These are phyloP conservation scores for Oreotrochilus melanogaster DNA, from an alignment of 2,113 vertebrate species.

Conservation along the genomic window DNA sequence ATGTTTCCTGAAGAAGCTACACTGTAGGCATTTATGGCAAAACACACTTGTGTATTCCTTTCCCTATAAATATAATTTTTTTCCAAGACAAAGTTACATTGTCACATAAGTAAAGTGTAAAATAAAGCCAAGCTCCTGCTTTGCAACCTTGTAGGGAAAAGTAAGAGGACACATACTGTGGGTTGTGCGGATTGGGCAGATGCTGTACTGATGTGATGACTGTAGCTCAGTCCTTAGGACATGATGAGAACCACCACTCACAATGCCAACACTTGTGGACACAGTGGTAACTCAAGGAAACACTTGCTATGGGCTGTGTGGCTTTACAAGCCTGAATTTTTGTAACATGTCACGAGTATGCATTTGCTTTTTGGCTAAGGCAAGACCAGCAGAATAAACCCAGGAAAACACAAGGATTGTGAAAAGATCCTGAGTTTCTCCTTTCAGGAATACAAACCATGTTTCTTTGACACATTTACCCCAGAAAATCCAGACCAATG, in stretches of 20 bases:
- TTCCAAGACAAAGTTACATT: background rate
- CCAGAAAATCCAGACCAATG: background rate
- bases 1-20: background rate
- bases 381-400: background rate
- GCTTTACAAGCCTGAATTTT: background rate
- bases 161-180: background rate
- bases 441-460: background rate
- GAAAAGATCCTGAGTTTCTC: background rate
- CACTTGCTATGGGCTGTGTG: background rate
- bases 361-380: background rate
- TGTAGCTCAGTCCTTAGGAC: background rate
- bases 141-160: background rate
- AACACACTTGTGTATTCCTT: background rate
- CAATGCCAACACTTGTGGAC: background rate
- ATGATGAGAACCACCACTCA: fast-evolving
- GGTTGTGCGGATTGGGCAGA: background rate
- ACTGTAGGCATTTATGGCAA: background rate
- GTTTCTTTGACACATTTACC: background rate
- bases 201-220: background rate
- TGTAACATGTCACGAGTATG: background rate
- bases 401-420: background rate
- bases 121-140: background rate
- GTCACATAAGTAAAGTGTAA: background rate
- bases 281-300: background rate
- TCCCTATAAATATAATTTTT: background rate